Evolutionary conservation across 2,888 invertebrate genomes (phyloP).

Genomic region (Pherbina coryleti): DNA sequence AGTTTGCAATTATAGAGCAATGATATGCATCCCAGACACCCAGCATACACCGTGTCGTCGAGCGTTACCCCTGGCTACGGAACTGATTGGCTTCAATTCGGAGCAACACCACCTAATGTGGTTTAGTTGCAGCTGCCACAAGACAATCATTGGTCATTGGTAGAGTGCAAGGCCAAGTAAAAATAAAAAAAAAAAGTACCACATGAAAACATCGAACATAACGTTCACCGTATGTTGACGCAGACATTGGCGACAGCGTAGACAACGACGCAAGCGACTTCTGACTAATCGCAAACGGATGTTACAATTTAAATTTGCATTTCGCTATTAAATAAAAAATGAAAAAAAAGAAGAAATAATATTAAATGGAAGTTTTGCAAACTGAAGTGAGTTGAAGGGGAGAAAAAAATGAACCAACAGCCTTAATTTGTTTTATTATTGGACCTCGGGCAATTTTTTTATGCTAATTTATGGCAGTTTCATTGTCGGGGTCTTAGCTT

Average conservation of each 20-base stretch:
- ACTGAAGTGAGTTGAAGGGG: background rate
- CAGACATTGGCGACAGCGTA: constrained; percentile 41
- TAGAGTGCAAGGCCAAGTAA: constrained; percentile 15
- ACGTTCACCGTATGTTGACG: constrained; percentile 19
- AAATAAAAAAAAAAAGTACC: constrained; percentile 25
- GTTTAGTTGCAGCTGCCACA: constrained; percentile 15
- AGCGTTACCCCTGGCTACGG: background rate
- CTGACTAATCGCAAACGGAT: constrained; percentile 55
- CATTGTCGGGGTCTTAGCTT: background rate
- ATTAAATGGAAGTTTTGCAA: constrained; percentile 1
- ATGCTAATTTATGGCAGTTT: background rate
- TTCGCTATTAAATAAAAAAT: constrained; percentile 46
- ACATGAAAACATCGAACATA: constrained; percentile 21
- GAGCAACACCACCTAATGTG: background rate
- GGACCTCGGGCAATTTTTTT: background rate
- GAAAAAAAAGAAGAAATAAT: constrained; percentile 17
- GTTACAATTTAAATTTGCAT: constrained; percentile 61
- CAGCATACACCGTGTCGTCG: background rate
- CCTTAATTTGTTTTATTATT: background rate
- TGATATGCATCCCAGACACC: constrained; percentile 39
- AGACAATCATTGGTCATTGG: background rate
- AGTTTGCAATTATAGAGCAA: constrained; percentile 45
- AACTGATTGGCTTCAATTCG: background rate
- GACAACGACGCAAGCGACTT: constrained; percentile 12
- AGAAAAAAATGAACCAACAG: too few species aligned